A percentile compares a stretch with the other conserved stretches of the same genome.
Evolutionary conservation across 1,140 invertebrate species (phyloP).

Genomic region (Vanessa tameamea): DNA sequence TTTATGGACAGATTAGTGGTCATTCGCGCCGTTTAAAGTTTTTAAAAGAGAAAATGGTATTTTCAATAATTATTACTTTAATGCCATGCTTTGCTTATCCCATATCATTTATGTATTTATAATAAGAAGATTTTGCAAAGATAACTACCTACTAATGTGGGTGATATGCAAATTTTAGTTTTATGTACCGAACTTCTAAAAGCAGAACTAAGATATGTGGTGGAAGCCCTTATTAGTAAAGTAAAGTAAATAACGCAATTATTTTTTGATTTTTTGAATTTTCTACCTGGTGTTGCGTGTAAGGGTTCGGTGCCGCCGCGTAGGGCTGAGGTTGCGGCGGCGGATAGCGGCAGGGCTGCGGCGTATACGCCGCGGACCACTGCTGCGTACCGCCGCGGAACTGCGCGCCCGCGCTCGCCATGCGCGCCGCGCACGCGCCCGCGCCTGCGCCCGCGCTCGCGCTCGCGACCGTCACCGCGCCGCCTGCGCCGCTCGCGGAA

Average conservation of each 20-base stretch:
- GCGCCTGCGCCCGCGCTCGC: slow-evolving; percentile 54
- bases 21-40: background rate
- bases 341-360: slow-evolving; percentile 76
- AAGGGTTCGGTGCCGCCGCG: slow-evolving; percentile 66
- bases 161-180: background rate
- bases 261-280: background rate
- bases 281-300: slow-evolving; percentile 69
- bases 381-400: slow-evolving; percentile 74
- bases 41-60: slow-evolving; percentile 7
- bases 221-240: no score
- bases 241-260: background rate
- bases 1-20: slow-evolving; percentile 3
- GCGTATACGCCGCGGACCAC: slow-evolving; percentile 73
- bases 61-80: slow-evolving; percentile 2
- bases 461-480: slow-evolving; percentile 68
- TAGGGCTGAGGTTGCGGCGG: slow-evolving; percentile 74
- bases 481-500: slow-evolving; percentile 57
- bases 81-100: background rate
- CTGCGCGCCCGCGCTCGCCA: slow-evolving; percentile 76
- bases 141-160: background rate
- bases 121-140: background rate
- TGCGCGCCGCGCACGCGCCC: slow-evolving; percentile 71
- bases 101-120: background rate
- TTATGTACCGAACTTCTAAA: background rate
- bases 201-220: no score